These are phyloP conservation scores for Barnardius zonarius DNA, from an alignment of 2,113 vertebrate genomes.

Conservation along the genomic window DNA sequence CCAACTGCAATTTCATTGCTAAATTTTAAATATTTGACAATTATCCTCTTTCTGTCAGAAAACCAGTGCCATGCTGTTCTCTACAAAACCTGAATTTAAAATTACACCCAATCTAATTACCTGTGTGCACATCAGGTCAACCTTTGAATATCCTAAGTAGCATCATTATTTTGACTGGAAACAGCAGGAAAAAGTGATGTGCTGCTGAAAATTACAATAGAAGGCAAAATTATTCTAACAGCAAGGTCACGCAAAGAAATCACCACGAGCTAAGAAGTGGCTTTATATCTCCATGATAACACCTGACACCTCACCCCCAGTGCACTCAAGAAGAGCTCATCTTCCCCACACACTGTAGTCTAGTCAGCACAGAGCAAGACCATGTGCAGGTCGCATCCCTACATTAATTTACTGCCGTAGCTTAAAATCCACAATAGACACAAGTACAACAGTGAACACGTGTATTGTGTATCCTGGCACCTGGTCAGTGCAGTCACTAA, in stretches of 20 bases:
- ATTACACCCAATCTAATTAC: not conserved
- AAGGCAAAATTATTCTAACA: not conserved
- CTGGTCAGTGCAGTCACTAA: not conserved
- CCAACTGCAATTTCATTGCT: not conserved
- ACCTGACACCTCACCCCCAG: not conserved
- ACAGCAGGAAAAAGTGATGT: not conserved
- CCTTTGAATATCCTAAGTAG: not conserved
- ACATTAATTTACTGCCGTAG: not conserved
- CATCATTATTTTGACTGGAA: not conserved
- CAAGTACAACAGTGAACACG: fast-evolving
- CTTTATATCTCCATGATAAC: not conserved
- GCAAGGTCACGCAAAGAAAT: not conserved
- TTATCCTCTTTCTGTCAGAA: not conserved
- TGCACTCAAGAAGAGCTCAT: not conserved
- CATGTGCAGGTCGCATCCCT: fast-evolving
- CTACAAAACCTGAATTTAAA: not conserved
- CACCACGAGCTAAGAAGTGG: not conserved
- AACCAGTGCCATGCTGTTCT: not conserved
- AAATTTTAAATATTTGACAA: not conserved
- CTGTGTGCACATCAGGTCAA: not conserved
- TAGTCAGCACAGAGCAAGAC: not conserved
- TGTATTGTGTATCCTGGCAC: not conserved
- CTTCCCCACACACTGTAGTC: not conserved
- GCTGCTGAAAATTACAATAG: not conserved
- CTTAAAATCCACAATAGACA: not conserved